phyloP scores from a whole-genome alignment of 2,797 vertebrate species.

The Darevskia mixta region DNA sequence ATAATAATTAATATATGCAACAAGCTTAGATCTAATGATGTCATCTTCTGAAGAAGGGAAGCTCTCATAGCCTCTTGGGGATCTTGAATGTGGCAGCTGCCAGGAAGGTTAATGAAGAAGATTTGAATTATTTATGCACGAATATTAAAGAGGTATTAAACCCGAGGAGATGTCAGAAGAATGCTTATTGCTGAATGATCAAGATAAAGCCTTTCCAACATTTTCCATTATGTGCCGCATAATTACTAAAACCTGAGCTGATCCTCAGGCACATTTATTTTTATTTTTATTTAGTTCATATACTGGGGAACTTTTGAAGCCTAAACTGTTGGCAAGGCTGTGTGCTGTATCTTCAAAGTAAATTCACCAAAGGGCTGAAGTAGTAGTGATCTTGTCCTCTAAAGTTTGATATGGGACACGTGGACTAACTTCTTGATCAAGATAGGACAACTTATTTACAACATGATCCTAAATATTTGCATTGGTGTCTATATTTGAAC shows the following conservation, averaged over 20 bases:
- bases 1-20: neutral
- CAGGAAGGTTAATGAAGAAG: constrained; percentile 50
- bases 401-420: neutral
- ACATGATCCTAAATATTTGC: neutral
- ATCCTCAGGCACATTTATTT: neutral
- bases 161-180: constrained; percentile 51
- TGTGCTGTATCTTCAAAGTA: neutral
- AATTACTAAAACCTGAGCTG: constrained; percentile 42
- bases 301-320: neutral
- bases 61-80: constrained; percentile 24
- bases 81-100: constrained; percentile 30
- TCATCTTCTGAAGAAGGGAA: constrained; percentile 39
- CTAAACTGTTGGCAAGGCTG: neutral
- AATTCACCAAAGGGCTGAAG: neutral
- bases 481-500: neutral
- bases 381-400: neutral
- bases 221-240: constrained; percentile 45
- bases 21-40: constrained; percentile 1
- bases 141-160: constrained; percentile 53
- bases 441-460: neutral
- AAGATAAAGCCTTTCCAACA: constrained; percentile 54
- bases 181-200: constrained; percentile 45
- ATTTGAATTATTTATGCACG: constrained; percentile 50
- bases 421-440: neutral
- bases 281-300: neutral